Conservation (phyloP, 2,888 invertebrate species). For the Drosophila mercatorum region DNA sequence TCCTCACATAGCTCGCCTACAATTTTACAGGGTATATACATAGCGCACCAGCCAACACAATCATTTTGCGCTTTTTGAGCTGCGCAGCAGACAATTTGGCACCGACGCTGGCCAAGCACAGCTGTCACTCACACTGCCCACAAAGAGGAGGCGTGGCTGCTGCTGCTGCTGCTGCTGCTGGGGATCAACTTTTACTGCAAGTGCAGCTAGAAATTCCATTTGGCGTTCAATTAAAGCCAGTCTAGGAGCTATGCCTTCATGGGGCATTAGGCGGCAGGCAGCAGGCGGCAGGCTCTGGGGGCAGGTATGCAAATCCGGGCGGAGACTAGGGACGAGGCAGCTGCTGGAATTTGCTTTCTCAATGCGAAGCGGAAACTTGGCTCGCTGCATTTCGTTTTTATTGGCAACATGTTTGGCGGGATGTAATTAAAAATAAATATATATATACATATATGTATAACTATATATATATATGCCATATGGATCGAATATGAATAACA, state of each 20-base stretch:
- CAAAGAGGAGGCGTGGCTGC: neutral
- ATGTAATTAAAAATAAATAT: constrained; percentile 42
- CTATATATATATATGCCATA: constrained; percentile 10
- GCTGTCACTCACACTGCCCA: constrained; percentile 29
- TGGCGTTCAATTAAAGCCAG: constrained; percentile 41
- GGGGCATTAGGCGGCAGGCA: neutral
- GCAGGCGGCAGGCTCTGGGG: constrained; percentile 49
- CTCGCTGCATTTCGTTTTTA: constrained; percentile 70
- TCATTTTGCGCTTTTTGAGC: neutral
- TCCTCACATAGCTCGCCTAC: too few relatives aligned
- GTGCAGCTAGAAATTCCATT: constrained; percentile 56
- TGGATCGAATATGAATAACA: constrained; percentile 13
- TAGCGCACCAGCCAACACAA: neutral
- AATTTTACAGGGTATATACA: neutral
- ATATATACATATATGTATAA: too few relatives aligned
- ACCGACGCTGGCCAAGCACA: constrained; percentile 26
- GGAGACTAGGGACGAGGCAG: constrained; percentile 24
- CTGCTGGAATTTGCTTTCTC: constrained; percentile 75
- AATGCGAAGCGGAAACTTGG: constrained; percentile 45
- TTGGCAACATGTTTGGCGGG: constrained; percentile 72
- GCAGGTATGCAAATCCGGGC: constrained; percentile 73
- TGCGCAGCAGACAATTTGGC: constrained; percentile 44
- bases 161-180: constrained; percentile 4
- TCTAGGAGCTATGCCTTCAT: neutral
- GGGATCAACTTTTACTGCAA: constrained; percentile 67